phyloP scores from a whole-genome alignment of 2,113 vertebrate species.

The Pleuronectes platessa region DNA sequence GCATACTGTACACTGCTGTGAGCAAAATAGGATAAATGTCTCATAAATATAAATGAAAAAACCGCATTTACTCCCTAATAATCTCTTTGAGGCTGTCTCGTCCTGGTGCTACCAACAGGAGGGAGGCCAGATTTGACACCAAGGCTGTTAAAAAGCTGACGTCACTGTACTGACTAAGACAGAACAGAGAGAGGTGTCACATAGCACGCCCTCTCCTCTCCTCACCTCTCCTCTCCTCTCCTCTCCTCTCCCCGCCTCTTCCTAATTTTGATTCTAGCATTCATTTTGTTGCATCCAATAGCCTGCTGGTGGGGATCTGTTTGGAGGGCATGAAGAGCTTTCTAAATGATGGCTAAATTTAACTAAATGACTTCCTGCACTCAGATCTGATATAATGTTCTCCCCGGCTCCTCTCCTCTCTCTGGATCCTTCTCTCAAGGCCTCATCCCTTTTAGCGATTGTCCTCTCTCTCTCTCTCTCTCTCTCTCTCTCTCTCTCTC shows the following conservation, averaged over 20 bases:
- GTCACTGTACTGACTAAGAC: constrained; percentile 77
- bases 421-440: constrained; percentile 54
- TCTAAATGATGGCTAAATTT: constrained; percentile 81
- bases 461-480: constrained; percentile 54
- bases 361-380: constrained; percentile 81
- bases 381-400: constrained; percentile 76
- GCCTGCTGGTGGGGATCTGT: constrained; percentile 72
- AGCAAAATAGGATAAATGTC: constrained; percentile 38
- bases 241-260: background rate
- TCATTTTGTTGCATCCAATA: constrained; percentile 69
- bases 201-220: constrained; percentile 40
- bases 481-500: constrained; percentile 2
- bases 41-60: constrained; percentile 48
- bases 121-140: constrained; percentile 81
- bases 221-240: background rate
- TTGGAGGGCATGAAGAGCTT: constrained; percentile 73
- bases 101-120: constrained; percentile 70
- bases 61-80: constrained; percentile 49
- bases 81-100: constrained; percentile 52
- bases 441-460: constrained; percentile 66
- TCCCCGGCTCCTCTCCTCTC: constrained; percentile 52
- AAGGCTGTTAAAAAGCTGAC: constrained; percentile 79
- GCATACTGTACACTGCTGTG: background rate
- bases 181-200: constrained; percentile 75
- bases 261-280: constrained; percentile 48